phyloP scores from a whole-genome alignment of 2,888 invertebrate genomes.

The Philonicus albiceps region DNA sequence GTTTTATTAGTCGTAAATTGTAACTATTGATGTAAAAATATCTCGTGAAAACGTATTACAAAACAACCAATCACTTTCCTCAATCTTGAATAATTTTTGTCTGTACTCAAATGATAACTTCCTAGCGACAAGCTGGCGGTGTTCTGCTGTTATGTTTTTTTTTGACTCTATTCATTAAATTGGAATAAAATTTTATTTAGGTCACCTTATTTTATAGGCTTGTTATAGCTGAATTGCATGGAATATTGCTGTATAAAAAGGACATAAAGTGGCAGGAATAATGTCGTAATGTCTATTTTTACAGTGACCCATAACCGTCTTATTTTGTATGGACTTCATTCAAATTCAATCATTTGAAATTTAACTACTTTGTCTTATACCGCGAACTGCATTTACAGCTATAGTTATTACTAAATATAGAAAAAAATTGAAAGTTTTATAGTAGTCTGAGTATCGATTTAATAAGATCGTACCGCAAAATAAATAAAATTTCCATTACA shows the following conservation, averaged over 20 bases:
- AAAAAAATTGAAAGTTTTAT: too few relatives aligned
- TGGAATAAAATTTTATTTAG: background rate
- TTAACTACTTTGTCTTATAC: too few relatives aligned
- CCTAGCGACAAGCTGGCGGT: background rate
- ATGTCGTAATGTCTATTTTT: background rate
- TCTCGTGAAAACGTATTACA: background rate
- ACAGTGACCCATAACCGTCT: background rate
- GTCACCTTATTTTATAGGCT: background rate
- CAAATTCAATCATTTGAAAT: background rate
- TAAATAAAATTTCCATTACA: background rate
- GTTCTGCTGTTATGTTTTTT: background rate
- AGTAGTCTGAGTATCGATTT: too few relatives aligned
- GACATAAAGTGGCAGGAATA: background rate
- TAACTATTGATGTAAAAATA: slow-evolving; percentile 7
- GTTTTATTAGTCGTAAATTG: slow-evolving; percentile 16
- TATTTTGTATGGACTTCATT: background rate
- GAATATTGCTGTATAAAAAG: background rate
- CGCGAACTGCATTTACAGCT: too few relatives aligned
- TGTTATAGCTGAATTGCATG: background rate
- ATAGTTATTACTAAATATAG: too few relatives aligned
- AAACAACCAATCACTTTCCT: background rate
- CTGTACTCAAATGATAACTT: background rate
- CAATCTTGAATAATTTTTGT: background rate
- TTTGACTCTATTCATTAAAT: background rate
- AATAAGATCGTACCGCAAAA: background rate